Evolutionary conservation across 92 coral and sea anemone genomes (phyloP), one percentile per base, ranked within the genome.

Genomic region (Bergia puertoricense): DNA sequence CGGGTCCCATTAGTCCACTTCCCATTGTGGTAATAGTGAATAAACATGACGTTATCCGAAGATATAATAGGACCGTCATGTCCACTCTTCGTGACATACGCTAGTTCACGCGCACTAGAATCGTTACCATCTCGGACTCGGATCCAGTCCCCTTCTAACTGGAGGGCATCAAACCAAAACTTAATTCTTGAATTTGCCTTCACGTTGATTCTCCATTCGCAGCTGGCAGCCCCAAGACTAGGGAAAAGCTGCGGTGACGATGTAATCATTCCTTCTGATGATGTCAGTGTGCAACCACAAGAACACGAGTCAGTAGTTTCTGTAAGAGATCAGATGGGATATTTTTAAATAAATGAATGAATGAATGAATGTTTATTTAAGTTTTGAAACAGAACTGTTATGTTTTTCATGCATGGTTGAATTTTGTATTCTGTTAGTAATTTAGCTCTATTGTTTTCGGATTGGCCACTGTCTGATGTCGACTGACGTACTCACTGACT

Each of bases 111-210:
- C 16, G 99, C 98, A 69, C 89, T 93, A 2, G 96, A 88, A 42
- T 93, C 93, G 59, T 91, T 93, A 46, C 99, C 99, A 88, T 97
- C 96, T 14, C 95, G 88, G 39, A 97, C 83, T 41, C 90, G 89
- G 20, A 97, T 91, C 44, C 93, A 90, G 86, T 97, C 96, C 9
- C 94, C 98, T 8, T 93, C 93, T 89, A 97, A 80, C 71, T 91
- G 88, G 43, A 97, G 81, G 4, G 93, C 93, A 80, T 97, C 98
- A 84, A 97, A 97, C 99, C 96, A 97, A 50, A 97, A 88, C 74
- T 91, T 93, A 22, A 97, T 94, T 83, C 89, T 91, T 46, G 62
- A 89, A 74, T 88, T 76, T 36, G 65, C 87, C 22, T 89, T 81
- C 13, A 97, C 81, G 56, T 86, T 92, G 30, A 97, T 95, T 44